Conservation (phyloP, 2,888 invertebrate species). For the Sisyra terminalis region DNA sequence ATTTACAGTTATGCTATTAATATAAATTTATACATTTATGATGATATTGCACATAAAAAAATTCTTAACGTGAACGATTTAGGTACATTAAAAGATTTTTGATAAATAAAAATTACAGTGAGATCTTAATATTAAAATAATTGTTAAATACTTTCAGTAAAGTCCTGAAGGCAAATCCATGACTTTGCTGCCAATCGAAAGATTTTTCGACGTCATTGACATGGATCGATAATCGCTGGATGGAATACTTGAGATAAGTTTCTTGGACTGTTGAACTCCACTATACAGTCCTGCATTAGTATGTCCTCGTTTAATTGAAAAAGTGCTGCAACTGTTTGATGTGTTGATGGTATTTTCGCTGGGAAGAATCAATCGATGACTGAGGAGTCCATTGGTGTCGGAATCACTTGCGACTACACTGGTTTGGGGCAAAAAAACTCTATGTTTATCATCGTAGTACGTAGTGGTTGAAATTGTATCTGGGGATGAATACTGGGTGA, state of each 20-base stretch:
- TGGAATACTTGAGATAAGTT: conserved; percentile 18
- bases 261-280: conserved; percentile 31
- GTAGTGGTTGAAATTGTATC: not conserved
- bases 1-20: too few species aligned
- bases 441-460: conserved; percentile 21
- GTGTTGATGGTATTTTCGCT: conserved; percentile 23
- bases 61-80: too few species aligned
- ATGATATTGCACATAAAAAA: too few species aligned
- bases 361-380: conserved; percentile 27
- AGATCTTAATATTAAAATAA: too few species aligned
- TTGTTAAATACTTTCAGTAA: too few species aligned
- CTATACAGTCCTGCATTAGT: conserved; percentile 48
- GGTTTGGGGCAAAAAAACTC: conserved; percentile 23
- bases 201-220: conserved; percentile 22
- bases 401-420: conserved; percentile 16
- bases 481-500: not conserved
- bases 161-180: conserved; percentile 59
- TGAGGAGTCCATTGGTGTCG: conserved; percentile 17
- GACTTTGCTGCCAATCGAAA: conserved; percentile 35
- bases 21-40: too few species aligned
- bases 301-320: conserved; percentile 43
- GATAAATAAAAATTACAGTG: too few species aligned
- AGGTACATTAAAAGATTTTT: too few species aligned
- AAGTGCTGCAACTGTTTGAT: conserved; percentile 28
- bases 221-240: conserved; percentile 30